Base-by-base conservation (phyloP, 2,888 invertebrate genomes). In the Oscheius myriophilus region DNA sequence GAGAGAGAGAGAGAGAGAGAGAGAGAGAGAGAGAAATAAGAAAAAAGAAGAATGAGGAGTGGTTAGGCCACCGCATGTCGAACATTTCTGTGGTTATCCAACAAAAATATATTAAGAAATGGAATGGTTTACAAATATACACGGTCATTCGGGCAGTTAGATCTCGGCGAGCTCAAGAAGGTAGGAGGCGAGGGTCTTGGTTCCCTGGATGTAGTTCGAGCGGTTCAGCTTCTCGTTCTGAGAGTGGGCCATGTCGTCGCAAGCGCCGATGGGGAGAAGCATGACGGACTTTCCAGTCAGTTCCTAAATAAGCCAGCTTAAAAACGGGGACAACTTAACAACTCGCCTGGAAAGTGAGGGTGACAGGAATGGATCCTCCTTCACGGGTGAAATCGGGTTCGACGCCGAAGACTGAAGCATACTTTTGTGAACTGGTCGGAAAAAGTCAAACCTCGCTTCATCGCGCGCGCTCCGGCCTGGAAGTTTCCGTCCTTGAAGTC, bases 221-320 rank as follows among this genome's bases (percentile, higher is more conserved):
- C 93, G 89, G 89, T 96, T 92, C 81, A 98, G 90, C 88, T 98
- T 98, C 89, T 98, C 97, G 89, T 98, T 97, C 89, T 97, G 85
- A 95, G 96, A 96, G 90, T 98, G 98, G 71, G 97, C 96, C 82
- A 96, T 96, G 88, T 98, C 98, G 88, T 97, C 96, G 69, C 92
- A 92, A 67, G 93, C 92, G 58, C 97, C 97, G 87, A 98, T 92
- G 1, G 97, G 97, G 79, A 98, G 90, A 74, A 98, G 90, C 86
- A 98, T 90, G 59, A 96, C 95, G 89, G 94, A 96, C 87, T 93
- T 93, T 0, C 93, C 80, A 42, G 84, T 85, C 21, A 84, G 70
- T 26, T 86, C 81, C 86, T 89, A 87, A 41, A 70, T 55, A 42
- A 39, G 2, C 9, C 3, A 6, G 33, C 3, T 21, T n/a, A 23